Evolutionary conservation across 2,888 invertebrate species (phyloP).

Genomic region (Agrotis ipsilon): DNA sequence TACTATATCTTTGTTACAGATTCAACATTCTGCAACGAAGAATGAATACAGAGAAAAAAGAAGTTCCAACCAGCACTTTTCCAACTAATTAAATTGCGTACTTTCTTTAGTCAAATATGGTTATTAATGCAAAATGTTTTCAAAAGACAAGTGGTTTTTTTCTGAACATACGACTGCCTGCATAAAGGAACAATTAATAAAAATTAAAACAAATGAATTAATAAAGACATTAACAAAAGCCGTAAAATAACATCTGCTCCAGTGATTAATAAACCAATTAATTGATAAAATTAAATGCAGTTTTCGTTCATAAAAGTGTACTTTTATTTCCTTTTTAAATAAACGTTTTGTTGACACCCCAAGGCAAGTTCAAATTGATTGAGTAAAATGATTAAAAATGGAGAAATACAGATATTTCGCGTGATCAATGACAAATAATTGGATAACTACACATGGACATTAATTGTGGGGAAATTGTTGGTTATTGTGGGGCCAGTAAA

Average conservation of each 20-base stretch:
- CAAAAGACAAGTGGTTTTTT: too few species aligned
- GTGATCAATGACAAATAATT: conserved; percentile 64
- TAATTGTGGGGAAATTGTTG: conserved; percentile 46
- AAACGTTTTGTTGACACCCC: conserved; percentile 35
- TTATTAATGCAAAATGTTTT: too few species aligned
- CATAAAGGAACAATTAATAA: too few species aligned
- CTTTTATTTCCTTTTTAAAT: conserved; percentile 32
- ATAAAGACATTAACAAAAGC: conserved; percentile 11
- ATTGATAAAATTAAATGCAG: conserved; percentile 20
- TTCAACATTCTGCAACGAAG: neutral
- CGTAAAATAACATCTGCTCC: conserved; percentile 9
- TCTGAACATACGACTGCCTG: too few species aligned
- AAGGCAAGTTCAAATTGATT: conserved; percentile 47
- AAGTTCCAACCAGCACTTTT: too few species aligned
- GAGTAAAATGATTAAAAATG: conserved; percentile 30
- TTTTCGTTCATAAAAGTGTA: conserved; percentile 2
- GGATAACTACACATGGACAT: conserved; percentile 51
- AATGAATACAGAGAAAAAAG: neutral
- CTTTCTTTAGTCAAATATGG: too few species aligned
- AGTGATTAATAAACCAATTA: conserved; percentile 24
- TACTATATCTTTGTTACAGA: conserved; percentile 19
- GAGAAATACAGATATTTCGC: conserved; percentile 48
- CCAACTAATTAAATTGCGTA: too few species aligned
- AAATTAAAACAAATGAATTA: neutral
- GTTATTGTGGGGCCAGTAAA: conserved; percentile 21